Base-by-base conservation (phyloP, 2,797 vertebrate species). In the Fratercula arctica region DNA sequence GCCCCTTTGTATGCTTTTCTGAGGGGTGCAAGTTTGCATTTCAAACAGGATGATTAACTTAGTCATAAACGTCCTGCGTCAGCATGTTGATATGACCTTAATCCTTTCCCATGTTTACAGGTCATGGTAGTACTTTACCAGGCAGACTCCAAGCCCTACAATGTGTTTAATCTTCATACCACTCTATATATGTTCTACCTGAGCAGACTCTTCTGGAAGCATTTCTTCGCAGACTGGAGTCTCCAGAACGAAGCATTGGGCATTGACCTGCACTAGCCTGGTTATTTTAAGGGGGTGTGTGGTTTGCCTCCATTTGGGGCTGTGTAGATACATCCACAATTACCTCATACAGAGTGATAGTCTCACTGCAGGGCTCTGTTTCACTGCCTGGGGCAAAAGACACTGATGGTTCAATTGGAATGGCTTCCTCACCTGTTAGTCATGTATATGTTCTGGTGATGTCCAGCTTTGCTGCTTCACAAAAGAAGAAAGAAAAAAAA, bases 31-130 rank as follows among this genome's bases (percentile, higher is more conserved):
- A 59, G 53, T 93, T 92, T 92, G 64, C 56, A 21, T 95, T 95
- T 89, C 94, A 86, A 74, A 90, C 61, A 67, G 29, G 33, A 51
- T 90, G 33, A 69, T 69, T 83, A 69, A 57, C 50, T 83, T 69
- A 61, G 83, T 73, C 64, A 85, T 90, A 86, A 88, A 88, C 46
- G 31, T 83, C 46, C 37, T 80, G 80, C 6, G 2, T 95, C 89
- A 94, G 41, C 1, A 1, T 61, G 63, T 76, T 78, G 59, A 14
- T 64, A 82, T 15, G 70, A 95, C 85, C n/a, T 73, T 79, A 93
- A 82, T 94, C 72, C 79, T 93, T 91, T 91, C n/a, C n/a, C 54
- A 37, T 61, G 64, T 85, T 93, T 78, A 82, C 90, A 89, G 39
- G 70, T 83, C 45, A n/a, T 39, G 46, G n/a, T 67, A 90, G 41